phyloP scores from a whole-genome alignment of 1,140 invertebrate species.

The Penaeus vannamei region DNA sequence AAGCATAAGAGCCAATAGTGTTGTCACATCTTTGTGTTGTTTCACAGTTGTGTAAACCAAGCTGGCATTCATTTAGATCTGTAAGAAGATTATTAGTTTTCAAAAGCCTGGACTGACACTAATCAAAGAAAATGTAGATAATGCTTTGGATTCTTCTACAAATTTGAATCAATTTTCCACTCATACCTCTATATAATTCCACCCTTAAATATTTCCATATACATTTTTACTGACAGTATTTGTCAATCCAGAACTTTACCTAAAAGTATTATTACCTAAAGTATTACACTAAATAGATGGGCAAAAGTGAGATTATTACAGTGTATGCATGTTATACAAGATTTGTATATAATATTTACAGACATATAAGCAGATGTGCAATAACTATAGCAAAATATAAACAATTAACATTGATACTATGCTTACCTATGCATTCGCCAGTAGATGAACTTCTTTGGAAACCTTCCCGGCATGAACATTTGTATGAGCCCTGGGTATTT shows the following conservation, averaged over 20 bases:
- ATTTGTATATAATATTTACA: background rate
- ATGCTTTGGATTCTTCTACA: too few species aligned
- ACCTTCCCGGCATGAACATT: slow-evolving; percentile 78
- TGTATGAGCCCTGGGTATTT: slow-evolving; percentile 89
- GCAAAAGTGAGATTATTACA: too few species aligned
- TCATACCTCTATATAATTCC: too few species aligned
- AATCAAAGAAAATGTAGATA: too few species aligned
- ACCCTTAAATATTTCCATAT: background rate
- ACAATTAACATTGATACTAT: background rate
- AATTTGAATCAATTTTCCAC: too few species aligned
- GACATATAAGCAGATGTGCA: background rate
- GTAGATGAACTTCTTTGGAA: slow-evolving; percentile 75
- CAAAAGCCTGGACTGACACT: too few species aligned
- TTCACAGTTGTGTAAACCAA: slow-evolving; percentile 75
- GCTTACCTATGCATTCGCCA: slow-evolving; percentile 74
- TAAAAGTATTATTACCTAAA: too few species aligned
- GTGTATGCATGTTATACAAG: too few species aligned
- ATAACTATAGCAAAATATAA: background rate
- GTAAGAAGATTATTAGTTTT: slow-evolving; percentile 56
- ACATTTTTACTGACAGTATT: slow-evolving; percentile 16
- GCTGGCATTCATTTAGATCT: slow-evolving; percentile 81
- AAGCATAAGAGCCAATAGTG: slow-evolving; percentile 88
- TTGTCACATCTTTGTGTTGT: slow-evolving; percentile 89
- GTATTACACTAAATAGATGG: too few species aligned
- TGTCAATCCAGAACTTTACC: too few species aligned